A percentile compares a stretch with the other conserved stretches of the same genome.
phyloP scores from a whole-genome alignment of 2,113 vertebrate genomes.

The Austrofundulus limnaeus region DNA sequence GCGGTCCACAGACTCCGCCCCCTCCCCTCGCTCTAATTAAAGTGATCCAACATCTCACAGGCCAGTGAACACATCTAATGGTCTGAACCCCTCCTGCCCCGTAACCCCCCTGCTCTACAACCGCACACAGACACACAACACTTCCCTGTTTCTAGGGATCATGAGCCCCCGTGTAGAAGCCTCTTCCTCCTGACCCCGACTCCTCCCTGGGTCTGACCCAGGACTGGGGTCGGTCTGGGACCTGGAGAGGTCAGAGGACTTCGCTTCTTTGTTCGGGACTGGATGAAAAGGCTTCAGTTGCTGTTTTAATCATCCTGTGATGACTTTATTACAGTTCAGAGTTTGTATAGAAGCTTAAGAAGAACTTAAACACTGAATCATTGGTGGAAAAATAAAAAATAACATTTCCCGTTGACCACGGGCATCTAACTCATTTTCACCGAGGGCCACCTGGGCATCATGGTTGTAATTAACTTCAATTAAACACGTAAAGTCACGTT shows the following conservation, averaged over 20 bases:
- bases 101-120: slow-evolving; percentile 49
- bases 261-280: not conserved
- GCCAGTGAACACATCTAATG: slow-evolving; percentile 75
- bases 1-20: slow-evolving; percentile 41
- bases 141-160: slow-evolving; percentile 27
- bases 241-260: too few relatives aligned
- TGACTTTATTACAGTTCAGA: too few relatives aligned
- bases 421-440: too few relatives aligned
- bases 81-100: slow-evolving; percentile 56
- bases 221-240: not conserved
- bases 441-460: too few relatives aligned
- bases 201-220: slow-evolving; percentile 5
- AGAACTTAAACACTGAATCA: too few relatives aligned
- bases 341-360: too few relatives aligned
- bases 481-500: too few relatives aligned
- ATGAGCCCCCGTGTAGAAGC: slow-evolving; percentile 29
- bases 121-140: slow-evolving; percentile 36
- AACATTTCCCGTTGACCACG: too few relatives aligned
- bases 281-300: not conserved
- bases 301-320: too few relatives aligned
- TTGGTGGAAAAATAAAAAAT: too few relatives aligned
- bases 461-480: too few relatives aligned
- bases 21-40: slow-evolving; percentile 71
- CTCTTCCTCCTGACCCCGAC: slow-evolving; percentile 25
- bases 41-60: slow-evolving; percentile 79